A percentile compares a stretch with the other conserved stretches of the same genome.
These are phyloP conservation scores for Geotrupes spiniger DNA, from an alignment of 2,888 invertebrate species.

Conservation along the genomic window DNA sequence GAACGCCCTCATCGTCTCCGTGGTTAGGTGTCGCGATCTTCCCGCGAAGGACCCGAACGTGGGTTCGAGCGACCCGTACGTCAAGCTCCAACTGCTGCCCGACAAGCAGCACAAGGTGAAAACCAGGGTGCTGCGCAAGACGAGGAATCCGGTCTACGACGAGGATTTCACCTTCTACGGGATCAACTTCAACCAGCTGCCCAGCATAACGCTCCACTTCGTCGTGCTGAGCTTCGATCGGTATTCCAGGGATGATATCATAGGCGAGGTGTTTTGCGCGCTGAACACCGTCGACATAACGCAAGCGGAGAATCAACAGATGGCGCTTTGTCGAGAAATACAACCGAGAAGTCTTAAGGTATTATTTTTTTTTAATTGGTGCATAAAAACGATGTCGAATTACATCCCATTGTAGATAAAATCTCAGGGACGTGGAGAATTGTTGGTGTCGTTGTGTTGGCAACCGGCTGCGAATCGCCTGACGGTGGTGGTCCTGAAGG, in stretches of 20 bases:
- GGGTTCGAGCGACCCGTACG: constrained; percentile 92
- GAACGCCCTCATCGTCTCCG: constrained; percentile 87
- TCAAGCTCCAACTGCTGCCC: constrained; percentile 94
- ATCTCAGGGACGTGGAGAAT: constrained; percentile 90
- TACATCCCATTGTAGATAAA: constrained; percentile 64
- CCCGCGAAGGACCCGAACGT: constrained; percentile 80
- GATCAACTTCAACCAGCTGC: constrained; percentile 78
- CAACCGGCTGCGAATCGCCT: constrained; percentile 95
- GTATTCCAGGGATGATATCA: constrained; percentile 96
- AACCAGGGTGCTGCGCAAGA: constrained; percentile 93
- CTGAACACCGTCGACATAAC: constrained; percentile 65
- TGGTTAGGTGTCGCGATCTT: constrained; percentile 84
- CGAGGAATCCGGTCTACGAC: constrained; percentile 94
- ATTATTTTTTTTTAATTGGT: neutral
- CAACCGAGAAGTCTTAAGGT: constrained; percentile 92
- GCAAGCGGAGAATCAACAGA: constrained; percentile 72
- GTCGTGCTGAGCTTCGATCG: constrained; percentile 88
- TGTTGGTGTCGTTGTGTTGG: constrained; percentile 95
- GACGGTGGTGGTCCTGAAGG: constrained; percentile 95
- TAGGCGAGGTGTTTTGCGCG: constrained; percentile 94
- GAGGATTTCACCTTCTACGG: constrained; percentile 99
- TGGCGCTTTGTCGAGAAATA: constrained; percentile 83
- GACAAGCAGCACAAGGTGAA: constrained; percentile 98
- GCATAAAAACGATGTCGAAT: neutral
- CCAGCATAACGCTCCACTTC: constrained; percentile 89